A percentile compares a stretch with the other conserved stretches of the same genome.
phyloP scores from a whole-genome alignment of 1,140 invertebrate genomes.

The Neodiprion lecontei region DNA sequence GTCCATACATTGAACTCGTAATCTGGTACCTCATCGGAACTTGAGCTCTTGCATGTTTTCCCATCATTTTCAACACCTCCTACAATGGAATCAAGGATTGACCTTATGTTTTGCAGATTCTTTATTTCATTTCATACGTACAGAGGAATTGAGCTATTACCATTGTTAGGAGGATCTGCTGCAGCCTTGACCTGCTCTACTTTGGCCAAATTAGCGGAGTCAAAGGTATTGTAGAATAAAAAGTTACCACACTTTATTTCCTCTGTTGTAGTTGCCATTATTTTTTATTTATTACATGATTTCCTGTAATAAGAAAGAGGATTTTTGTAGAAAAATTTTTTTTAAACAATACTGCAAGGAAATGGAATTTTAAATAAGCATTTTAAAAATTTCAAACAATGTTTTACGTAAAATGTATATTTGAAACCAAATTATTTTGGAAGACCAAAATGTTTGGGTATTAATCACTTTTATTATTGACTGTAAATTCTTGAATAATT shows the following conservation, averaged over 20 bases:
- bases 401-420: background rate
- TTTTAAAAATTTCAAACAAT: background rate
- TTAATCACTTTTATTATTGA: too few species aligned
- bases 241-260: constrained; percentile 69
- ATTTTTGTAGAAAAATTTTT: background rate
- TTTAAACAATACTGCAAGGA: too few species aligned
- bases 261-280: constrained; percentile 48
- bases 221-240: constrained; percentile 81
- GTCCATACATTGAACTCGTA: constrained; percentile 93
- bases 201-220: constrained; percentile 84
- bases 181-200: constrained; percentile 69
- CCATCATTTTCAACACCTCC: constrained; percentile 33
- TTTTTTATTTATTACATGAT: constrained; percentile 18
- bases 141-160: constrained; percentile 30
- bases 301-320: constrained; percentile 18
- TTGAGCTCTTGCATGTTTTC: constrained; percentile 41
- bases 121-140: constrained; percentile 16
- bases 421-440: background rate
- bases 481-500: too few species aligned
- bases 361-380: too few species aligned
- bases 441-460: too few species aligned
- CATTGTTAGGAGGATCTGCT: constrained; percentile 37
- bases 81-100: constrained; percentile 24
- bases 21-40: constrained; percentile 63
- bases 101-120: constrained; percentile 10